phyloP scores from a whole-genome alignment of 2,797 vertebrate species.

The Parauchenoglanis ngamensis region DNA sequence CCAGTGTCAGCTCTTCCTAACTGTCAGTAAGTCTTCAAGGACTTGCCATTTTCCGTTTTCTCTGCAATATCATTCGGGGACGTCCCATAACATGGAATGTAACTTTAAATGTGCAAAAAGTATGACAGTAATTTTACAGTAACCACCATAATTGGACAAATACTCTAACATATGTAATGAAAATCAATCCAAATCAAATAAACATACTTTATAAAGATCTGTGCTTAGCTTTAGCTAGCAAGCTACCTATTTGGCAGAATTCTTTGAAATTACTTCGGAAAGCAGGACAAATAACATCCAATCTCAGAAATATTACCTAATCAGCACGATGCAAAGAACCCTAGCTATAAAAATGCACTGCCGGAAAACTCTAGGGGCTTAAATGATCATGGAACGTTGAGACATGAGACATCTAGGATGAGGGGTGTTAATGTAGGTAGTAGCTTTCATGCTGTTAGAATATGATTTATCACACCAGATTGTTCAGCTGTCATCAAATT shows the following conservation, averaged over 20 bases:
- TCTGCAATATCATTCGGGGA: background rate
- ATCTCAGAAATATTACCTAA: background rate
- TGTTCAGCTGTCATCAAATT: background rate
- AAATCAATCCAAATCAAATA: background rate
- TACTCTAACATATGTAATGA: background rate
- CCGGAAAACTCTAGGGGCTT: background rate
- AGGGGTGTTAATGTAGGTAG: background rate
- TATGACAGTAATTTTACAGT: background rate
- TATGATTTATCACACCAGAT: background rate
- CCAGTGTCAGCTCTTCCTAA: background rate
- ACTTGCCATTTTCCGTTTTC: background rate
- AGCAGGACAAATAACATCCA: background rate
- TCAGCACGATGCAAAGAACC: background rate
- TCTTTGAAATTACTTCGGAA: background rate
- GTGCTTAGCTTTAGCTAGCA: background rate
- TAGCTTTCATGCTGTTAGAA: background rate
- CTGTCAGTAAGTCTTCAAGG: background rate
- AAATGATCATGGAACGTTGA: background rate
- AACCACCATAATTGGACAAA: background rate
- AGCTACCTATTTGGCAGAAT: background rate
- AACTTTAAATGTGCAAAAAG: background rate
- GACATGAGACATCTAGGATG: background rate
- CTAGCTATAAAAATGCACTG: background rate
- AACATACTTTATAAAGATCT: background rate
- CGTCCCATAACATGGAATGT: background rate